These are phyloP conservation scores for Brenthis ino DNA, from an alignment of 2,888 invertebrate species.

Conservation along the genomic window DNA sequence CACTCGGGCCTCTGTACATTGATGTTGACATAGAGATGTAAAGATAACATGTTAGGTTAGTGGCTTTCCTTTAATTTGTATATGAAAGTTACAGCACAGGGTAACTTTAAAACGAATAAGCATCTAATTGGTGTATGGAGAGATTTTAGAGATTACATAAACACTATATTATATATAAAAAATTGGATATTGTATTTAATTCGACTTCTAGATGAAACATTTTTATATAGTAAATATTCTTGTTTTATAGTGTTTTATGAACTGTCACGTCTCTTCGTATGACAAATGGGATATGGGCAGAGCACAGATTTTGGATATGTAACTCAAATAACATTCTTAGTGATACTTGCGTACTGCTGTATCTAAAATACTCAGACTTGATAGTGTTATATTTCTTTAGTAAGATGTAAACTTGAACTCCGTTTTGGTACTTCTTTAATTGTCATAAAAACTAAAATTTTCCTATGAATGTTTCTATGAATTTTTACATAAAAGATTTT, in stretches of 20 bases:
- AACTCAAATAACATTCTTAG: conserved; percentile 2
- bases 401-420: not conserved
- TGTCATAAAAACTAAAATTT: conserved; percentile 9
- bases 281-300: not conserved
- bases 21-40: conserved; percentile 5
- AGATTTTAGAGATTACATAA: not conserved
- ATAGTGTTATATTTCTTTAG: not conserved
- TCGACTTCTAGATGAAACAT: not conserved
- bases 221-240: not conserved
- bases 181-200: conserved; percentile 8
- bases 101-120: conserved; percentile 10
- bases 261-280: conserved; percentile 7
- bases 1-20: conserved; percentile 4
- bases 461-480: conserved; percentile 15
- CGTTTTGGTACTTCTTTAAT: conserved; percentile 4
- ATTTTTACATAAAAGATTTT: conserved; percentile 11
- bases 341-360: conserved; percentile 7
- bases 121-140: conserved; percentile 15
- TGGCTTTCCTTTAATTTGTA: conserved; percentile 21
- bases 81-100: conserved; percentile 18
- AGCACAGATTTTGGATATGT: not conserved
- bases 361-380: conserved; percentile 13
- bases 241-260: not conserved
- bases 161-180: not conserved
- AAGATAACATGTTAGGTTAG: conserved; percentile 21